Evolutionary conservation across 2,797 vertebrate genomes (phyloP), one percentile per base, ranked within the genome.

Genomic region (Decapterus maruadsi): DNA sequence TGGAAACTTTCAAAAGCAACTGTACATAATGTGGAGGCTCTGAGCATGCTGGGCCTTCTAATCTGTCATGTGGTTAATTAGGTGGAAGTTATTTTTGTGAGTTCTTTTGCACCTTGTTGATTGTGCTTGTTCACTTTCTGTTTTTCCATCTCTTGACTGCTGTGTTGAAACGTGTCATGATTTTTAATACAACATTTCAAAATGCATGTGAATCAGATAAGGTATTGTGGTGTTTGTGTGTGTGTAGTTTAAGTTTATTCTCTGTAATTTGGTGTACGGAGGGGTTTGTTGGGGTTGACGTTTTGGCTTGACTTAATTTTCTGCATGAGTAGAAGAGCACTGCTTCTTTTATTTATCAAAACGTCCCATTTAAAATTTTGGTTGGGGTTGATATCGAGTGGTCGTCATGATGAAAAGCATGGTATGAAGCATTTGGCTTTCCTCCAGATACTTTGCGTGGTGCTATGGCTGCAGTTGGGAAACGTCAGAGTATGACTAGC

Each of bases 381-480:
- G 10, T 71, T 31, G 26, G 67, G n/a, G 22, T 20, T 53, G 36
- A 14, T 68, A 31, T 78, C 58, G 34, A 40, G 10, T 6, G 29
- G 59, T 54, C 20, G 7, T 36, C 34, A 8, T 60, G 14, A 65
- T 61, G 4, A 51, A 43, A 29, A 72, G 53, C 40, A 46, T 55
- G 66, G 67, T 78, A 22, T 83, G 88, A 90, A 92, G 81, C 85
- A 58, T 91, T 73, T 94, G 69, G 90, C 94, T 95, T 93, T 87
- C 87, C 83, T 95, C 77, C 92, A 96, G 95, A 96, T 93, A 93
- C 95, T 87, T 93, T 96, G 85, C 94, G 94, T 70, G 94, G 92
- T 76, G 91, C 95, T 87, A 93, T 96, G 89, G 90, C 96, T 85
- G 91, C 95, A 77, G 94, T 92, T 82, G 85, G 85, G 90, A 95